Base-by-base conservation (phyloP, 2,888 invertebrate species). In the Charanyca ferruginea region DNA sequence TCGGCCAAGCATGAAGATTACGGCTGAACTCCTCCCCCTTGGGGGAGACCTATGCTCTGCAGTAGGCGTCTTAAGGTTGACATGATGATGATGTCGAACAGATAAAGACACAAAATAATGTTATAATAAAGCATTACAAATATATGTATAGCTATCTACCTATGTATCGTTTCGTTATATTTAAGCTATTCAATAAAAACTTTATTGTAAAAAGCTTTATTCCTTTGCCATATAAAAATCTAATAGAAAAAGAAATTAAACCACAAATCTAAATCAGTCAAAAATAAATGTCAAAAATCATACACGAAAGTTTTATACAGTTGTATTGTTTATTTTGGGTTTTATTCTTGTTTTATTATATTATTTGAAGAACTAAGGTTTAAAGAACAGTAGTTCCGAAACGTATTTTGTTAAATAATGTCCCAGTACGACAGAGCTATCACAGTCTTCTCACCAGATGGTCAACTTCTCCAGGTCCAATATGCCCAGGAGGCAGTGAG, bases 401-500 rank as follows among this genome's bases (percentile, higher is more conserved):
- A 13, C 38, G 38, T 38, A 4, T 4, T 3, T 16, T 9, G 32
- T 11, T 9, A 18, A 5, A 42, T 18, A n/a, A 91, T 94, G 96
- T 61, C 97, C 65, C 96, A 97, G 77, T 99, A 99, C 94, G 99
- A 99, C 94, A 97, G 99, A 91, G 99, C 99, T 74, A 99, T 99
- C 81, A 99, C 99, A 60, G 99, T 99, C 71, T 99, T 99, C 93
- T 99, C 99, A 0, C 99, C 99, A 0, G 99, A 99, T 92, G 99
- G 99, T 0, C 99, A 99, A 95, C 96, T 99, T 65, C 97, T 99
- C 73, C 99, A 99, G 95, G 99, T 88, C 0, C 99, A 99, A 96
- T 99, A 99, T 93, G 99, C 99, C 7, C 99, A 99, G 91, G 99
- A 99, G 96, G 99, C 99, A 22, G 99, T 99, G 9, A 97, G 98